A percentile compares a stretch with the other conserved stretches of the same genome.
These are phyloP conservation scores for Aphidoletes aphidimyza DNA, from an alignment of 2,888 invertebrate species.

Conservation along the genomic window DNA sequence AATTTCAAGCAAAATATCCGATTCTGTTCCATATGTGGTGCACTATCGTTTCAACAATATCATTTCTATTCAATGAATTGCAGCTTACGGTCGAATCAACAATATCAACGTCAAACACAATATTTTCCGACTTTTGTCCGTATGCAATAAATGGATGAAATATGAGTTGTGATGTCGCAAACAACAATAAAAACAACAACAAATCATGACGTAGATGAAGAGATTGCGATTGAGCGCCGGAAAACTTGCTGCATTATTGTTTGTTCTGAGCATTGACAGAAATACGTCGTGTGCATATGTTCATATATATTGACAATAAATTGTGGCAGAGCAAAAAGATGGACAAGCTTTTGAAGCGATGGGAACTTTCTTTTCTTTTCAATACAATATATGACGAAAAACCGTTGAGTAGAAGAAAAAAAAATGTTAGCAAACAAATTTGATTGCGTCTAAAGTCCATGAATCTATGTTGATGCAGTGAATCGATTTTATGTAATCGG, in stretches of 20 bases:
- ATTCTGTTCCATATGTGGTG: neutral
- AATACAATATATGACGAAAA: too few relatives aligned
- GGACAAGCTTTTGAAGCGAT: too few relatives aligned
- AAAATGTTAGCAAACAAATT: conserved; percentile 18
- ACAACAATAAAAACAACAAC: neutral
- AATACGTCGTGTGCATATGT: conserved; percentile 41
- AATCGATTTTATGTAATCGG: neutral
- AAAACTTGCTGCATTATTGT: conserved; percentile 4
- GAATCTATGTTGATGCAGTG: conserved; percentile 27
- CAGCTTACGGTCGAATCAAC: conserved; percentile 30
- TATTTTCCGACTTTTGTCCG: conserved; percentile 28
- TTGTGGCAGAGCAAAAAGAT: too few relatives aligned
- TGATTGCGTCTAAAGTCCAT: conserved; percentile 38
- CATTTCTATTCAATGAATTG: conserved; percentile 1
- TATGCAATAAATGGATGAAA: conserved; percentile 20
- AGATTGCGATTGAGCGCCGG: neutral
- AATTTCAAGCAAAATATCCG: neutral
- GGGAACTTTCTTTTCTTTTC: too few relatives aligned
- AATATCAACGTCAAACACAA: conserved; percentile 51
- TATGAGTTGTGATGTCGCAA: neutral
- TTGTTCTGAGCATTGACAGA: conserved; percentile 7
- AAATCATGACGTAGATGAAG: conserved; percentile 2
- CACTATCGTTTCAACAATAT: neutral
- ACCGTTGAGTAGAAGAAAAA: neutral
- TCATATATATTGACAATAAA: too few relatives aligned